Percentiles rank a stretch among this genome's conserved stretches.
Evolutionary conservation across 1,140 invertebrate species (phyloP).

Genomic region (Druon quercuslanigerum): DNA sequence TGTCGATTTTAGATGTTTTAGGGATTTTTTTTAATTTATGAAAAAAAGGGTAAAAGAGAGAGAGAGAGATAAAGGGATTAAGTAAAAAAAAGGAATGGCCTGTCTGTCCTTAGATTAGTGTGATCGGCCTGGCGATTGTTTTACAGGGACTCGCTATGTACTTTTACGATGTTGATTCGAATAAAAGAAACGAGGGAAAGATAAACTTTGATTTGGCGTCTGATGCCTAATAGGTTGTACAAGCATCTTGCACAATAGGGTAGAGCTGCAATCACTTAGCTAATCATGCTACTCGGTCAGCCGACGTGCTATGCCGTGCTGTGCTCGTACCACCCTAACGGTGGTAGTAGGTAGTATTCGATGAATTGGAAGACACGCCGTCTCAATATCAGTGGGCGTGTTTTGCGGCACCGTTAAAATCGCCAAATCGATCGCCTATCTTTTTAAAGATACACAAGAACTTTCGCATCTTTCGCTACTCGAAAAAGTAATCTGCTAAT

Average conservation of each 20-base stretch:
- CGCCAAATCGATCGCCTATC: slow-evolving; percentile 36
- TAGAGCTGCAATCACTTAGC: slow-evolving; percentile 61
- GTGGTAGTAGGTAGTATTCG: slow-evolving; percentile 32
- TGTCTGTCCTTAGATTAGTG: too few relatives aligned
- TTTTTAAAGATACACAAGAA: background rate
- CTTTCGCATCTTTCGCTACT: too few relatives aligned
- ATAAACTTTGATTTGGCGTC: background rate
- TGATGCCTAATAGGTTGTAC: slow-evolving; percentile 29
- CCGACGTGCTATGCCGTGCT: slow-evolving; percentile 30
- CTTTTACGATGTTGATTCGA: background rate
- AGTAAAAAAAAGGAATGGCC: too few relatives aligned
- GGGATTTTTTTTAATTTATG: too few relatives aligned
- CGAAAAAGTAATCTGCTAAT: too few relatives aligned
- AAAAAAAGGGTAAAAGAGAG: too few relatives aligned
- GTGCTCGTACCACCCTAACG: slow-evolving; percentile 31
- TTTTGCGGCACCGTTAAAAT: slow-evolving; percentile 45
- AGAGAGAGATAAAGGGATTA: too few relatives aligned
- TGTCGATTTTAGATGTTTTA: too few relatives aligned
- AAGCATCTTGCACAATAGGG: slow-evolving; percentile 48
- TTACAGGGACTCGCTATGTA: too few relatives aligned
- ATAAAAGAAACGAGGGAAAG: background rate
- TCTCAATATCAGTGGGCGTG: slow-evolving; percentile 46
- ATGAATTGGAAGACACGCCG: slow-evolving; percentile 37
- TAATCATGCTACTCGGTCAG: slow-evolving; percentile 57
- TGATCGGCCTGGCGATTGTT: too few relatives aligned